Conservation (phyloP, 2,797 vertebrate species). For the Tinamus major region DNA sequence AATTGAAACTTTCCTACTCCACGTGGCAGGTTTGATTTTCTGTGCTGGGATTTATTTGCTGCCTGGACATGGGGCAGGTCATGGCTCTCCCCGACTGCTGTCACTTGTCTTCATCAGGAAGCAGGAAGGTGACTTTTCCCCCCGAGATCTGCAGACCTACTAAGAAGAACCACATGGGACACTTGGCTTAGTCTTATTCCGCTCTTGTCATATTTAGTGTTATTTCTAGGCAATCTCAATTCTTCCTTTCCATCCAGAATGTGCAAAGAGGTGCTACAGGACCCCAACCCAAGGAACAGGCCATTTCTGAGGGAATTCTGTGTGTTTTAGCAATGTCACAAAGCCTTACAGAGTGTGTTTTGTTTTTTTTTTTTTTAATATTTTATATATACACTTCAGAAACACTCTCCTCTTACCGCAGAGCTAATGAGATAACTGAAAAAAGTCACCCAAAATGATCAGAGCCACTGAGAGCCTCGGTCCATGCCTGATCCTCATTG, state of each 20-base stretch:
- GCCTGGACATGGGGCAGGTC: not conserved
- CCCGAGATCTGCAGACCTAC: not conserved
- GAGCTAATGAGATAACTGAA: not conserved
- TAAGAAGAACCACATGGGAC: not conserved
- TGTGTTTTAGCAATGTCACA: not conserved
- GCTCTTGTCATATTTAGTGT: not conserved
- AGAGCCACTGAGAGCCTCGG: not conserved
- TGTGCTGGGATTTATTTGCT: not conserved
- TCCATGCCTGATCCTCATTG: not conserved
- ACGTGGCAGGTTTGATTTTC: not conserved
- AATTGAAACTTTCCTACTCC: not conserved
- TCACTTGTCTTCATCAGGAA: conserved; percentile 2
- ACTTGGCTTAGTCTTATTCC: not conserved
- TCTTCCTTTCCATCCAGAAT: not conserved
- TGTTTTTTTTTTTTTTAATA: not conserved
- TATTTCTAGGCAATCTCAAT: not conserved
- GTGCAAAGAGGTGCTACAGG: not conserved
- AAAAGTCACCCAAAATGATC: not conserved
- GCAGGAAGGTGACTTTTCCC: not conserved
- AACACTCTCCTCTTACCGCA: not conserved
- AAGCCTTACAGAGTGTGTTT: not conserved
- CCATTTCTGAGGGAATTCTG: not conserved
- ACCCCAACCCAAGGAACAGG: not conserved
- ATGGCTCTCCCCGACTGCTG: not conserved
- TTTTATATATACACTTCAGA: not conserved